Percentiles rank a stretch among this genome's conserved stretches.
These are phyloP conservation scores for Ennomos erosarius DNA, from an alignment of 2,888 invertebrate genomes.

Conservation along the genomic window DNA sequence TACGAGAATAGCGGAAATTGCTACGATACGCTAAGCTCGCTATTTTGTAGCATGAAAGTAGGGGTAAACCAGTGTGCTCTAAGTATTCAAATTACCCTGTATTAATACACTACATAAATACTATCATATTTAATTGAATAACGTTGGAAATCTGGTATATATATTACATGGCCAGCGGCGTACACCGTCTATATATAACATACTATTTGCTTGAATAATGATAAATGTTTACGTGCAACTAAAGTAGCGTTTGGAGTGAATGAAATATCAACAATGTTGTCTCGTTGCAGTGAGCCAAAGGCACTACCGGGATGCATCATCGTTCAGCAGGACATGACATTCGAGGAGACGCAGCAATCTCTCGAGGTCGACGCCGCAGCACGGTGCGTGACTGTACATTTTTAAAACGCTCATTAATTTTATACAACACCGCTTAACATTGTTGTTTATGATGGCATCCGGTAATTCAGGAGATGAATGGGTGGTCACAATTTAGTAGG, in stretches of 20 bases:
- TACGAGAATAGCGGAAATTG: too few species aligned
- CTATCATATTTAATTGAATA: too few species aligned
- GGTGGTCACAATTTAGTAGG: neutral
- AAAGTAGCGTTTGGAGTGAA: neutral
- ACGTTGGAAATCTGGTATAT: too few species aligned
- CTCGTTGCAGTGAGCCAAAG: constrained; percentile 75
- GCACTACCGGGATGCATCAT: constrained; percentile 70
- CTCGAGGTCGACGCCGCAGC: constrained; percentile 65
- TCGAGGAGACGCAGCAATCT: constrained; percentile 69
- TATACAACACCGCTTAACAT: constrained; percentile 13
- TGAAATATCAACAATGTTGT: constrained; percentile 4
- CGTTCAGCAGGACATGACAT: constrained; percentile 77
- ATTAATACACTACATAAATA: too few species aligned
- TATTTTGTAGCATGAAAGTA: too few species aligned
- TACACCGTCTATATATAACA: too few species aligned
- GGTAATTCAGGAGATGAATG: constrained; percentile 19
- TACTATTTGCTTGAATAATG: too few species aligned
- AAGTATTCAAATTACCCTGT: too few species aligned
- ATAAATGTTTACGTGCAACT: too few species aligned
- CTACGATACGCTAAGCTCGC: too few species aligned
- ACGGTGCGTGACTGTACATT: constrained; percentile 52
- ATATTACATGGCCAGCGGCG: too few species aligned
- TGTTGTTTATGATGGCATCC: constrained; percentile 18
- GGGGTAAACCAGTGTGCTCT: too few species aligned
- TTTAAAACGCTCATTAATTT: constrained; percentile 25